Evolutionary conservation across 1,140 invertebrate species (phyloP), one percentile per base, ranked within the genome.

Genomic region (Drusus annulatus): DNA sequence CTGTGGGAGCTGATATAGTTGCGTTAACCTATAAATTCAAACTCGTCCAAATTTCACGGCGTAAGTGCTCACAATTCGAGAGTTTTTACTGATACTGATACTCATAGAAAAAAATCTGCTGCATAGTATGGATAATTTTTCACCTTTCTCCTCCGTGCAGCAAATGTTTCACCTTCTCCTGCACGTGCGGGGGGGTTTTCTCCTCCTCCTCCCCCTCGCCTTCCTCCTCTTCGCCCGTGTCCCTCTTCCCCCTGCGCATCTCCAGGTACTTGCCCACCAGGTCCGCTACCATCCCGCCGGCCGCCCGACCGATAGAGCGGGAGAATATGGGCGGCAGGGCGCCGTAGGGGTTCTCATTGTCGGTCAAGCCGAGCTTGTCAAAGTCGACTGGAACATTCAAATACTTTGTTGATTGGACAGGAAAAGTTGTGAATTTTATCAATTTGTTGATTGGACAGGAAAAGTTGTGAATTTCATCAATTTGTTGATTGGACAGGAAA

Each of bases 291-390:
- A 93, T 87, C 60, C 92, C 90, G 0, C 93, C 93, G 0, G 94
- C 94, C 19, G 93, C 90, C 63, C 92, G 91, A 10, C 94, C 92
- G 89, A 95, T 92, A 4, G 93, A 94, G 74, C 93, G 86, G 1
- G 93, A 93, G 73, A 96, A 92, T 2, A 93, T 89, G 2, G 94
- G 92, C 0, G 95, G 94, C 50, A 96, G 85, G n/a, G 92, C 92
- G 5, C 95, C 95, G 84, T 95, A 94, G 0, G 95, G 95, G 88
- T 96, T 96, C 84, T 95, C 94, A 84, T 96, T 96, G 83, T 96
- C 95, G 6, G 95, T 96, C 83, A 96, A 84, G 10, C 95, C 95
- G 75, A 96, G 85, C 84, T 94, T 94, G 85, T 96, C 94, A 85
- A 96, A 95, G 82, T 95, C 94, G 88, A 96, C 95, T 96, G 45